phyloP scores from a whole-genome alignment of 2,113 vertebrate genomes.

The Fregata magnificens region DNA sequence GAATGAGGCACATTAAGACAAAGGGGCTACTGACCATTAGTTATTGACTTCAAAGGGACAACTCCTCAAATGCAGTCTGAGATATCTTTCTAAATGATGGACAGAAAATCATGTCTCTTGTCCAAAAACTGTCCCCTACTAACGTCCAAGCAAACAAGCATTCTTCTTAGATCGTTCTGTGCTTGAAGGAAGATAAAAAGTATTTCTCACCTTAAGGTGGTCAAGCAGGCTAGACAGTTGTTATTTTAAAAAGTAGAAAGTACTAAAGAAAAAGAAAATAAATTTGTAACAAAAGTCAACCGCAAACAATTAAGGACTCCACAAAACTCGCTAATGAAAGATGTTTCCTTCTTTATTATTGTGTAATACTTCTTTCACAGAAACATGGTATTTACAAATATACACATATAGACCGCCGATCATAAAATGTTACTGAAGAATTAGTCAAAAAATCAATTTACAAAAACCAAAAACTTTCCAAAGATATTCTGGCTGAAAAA shows the following conservation, averaged over 20 bases:
- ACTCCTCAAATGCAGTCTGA: not conserved
- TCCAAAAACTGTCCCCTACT: not conserved
- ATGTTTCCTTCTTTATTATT: slow-evolving; percentile 73
- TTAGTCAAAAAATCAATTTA: slow-evolving; percentile 79
- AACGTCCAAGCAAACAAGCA: not conserved
- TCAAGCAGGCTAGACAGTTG: not conserved
- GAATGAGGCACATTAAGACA: not conserved
- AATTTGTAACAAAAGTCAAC: not conserved
- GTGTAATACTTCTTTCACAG: slow-evolving; percentile 76
- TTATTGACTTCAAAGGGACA: not conserved
- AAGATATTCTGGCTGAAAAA: slow-evolving; percentile 44
- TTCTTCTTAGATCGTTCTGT: not conserved
- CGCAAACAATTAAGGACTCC: not conserved
- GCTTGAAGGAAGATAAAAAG: not conserved
- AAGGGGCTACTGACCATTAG: not conserved
- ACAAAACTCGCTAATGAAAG: slow-evolving; percentile 70
- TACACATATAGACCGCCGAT: slow-evolving; percentile 76
- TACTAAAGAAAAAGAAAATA: not conserved
- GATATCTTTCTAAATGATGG: not conserved
- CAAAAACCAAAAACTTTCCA: slow-evolving; percentile 64
- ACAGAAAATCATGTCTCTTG: not conserved
- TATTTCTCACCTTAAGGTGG: not conserved
- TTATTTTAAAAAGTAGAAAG: not conserved
- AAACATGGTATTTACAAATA: slow-evolving; percentile 85
- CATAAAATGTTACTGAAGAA: slow-evolving; percentile 77